Percentiles rank a stretch among this genome's conserved stretches.
phyloP scores from a whole-genome alignment of 2,888 invertebrate species.

The Fragum sueziense region DNA sequence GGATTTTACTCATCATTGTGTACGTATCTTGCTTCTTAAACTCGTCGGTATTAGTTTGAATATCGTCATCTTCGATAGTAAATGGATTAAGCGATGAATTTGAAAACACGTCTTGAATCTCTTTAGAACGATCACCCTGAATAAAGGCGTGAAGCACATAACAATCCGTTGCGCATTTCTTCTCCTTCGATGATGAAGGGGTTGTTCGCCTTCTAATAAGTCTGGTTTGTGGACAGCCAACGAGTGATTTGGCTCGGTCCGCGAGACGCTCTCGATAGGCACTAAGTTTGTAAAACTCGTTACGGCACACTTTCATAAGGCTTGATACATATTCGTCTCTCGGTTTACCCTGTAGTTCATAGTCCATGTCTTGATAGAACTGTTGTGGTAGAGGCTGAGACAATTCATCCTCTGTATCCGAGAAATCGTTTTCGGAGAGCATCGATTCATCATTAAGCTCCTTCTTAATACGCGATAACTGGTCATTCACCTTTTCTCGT shows the following conservation, averaged over 20 bases:
- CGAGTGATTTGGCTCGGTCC: neutral
- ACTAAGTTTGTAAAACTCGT: too few relatives aligned
- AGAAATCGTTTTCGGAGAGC: too few relatives aligned
- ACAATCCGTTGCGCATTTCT: too few relatives aligned
- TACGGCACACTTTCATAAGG: too few relatives aligned
- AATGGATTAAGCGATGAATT: neutral
- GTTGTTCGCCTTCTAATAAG: too few relatives aligned
- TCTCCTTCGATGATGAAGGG: too few relatives aligned
- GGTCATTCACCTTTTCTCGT: neutral
- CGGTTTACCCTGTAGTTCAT: neutral
- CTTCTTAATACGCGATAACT: neutral
- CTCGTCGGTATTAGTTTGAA: neutral
- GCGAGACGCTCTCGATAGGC: neutral
- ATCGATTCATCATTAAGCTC: neutral
- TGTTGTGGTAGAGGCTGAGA: too few relatives aligned
- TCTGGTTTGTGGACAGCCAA: neutral
- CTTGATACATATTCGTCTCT: too few relatives aligned
- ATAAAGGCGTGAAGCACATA: neutral
- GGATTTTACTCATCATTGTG: neutral
- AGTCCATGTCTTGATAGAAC: too few relatives aligned
- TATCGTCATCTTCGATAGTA: neutral
- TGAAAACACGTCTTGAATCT: neutral
- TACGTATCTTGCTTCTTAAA: neutral
- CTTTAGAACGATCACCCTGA: neutral
- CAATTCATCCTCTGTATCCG: too few relatives aligned